Conservation (phyloP, 2,888 invertebrate species). For the Chromoteleia sp. region DNA sequence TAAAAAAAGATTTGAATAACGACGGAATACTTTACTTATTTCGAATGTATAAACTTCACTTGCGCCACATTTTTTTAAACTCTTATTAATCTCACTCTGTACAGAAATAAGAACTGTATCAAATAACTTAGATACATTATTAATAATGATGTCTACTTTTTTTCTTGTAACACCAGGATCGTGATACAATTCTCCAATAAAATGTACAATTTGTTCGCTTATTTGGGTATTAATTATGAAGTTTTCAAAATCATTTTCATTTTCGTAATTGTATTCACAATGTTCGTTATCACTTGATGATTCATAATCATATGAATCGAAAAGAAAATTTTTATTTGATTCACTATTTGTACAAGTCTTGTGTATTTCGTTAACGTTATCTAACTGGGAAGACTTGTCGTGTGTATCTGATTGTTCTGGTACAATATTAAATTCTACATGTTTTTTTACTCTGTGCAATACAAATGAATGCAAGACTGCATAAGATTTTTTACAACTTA, state of each 20-base stretch:
- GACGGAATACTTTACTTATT: not conserved
- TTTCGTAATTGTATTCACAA: not conserved
- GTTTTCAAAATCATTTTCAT: conserved; percentile 7
- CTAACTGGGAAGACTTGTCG: no score
- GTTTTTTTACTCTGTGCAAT: conserved; percentile 10
- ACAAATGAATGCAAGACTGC: conserved; percentile 19
- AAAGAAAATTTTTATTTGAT: conserved; percentile 18
- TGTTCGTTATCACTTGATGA: conserved; percentile 25
- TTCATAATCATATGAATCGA: conserved; percentile 17
- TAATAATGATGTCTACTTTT: conserved; percentile 33
- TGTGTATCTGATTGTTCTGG: not conserved
- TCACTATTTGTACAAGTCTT: not conserved
- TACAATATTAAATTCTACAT: not conserved
- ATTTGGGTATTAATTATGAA: not conserved
- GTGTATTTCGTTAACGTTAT: no score
- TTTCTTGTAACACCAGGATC: conserved; percentile 22
- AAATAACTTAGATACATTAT: conserved; percentile 25
- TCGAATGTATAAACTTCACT: not conserved
- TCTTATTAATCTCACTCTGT: conserved; percentile 17
- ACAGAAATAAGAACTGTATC: not conserved
- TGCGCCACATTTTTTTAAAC: not conserved
- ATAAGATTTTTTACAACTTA: conserved; percentile 24
- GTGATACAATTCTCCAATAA: conserved; percentile 5
- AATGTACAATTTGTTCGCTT: conserved; percentile 5
- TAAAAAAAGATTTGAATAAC: conserved; percentile 2